Evolutionary conservation across 1,140 invertebrate genomes (phyloP), one percentile per base, ranked within the genome.

Genomic region (Conus ventricosus): DNA sequence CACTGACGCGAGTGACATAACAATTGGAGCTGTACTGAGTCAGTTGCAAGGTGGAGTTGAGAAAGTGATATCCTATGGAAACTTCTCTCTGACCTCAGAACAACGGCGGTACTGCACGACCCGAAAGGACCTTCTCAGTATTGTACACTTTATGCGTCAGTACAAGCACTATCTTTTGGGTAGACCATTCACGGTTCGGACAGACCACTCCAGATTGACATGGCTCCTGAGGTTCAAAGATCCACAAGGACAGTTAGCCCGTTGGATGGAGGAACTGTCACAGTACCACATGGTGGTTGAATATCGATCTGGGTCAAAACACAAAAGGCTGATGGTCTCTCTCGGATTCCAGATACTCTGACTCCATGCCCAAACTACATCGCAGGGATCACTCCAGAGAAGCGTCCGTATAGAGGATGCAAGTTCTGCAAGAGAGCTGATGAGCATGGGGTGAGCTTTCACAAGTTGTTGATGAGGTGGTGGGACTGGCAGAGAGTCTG

Each of bases 171-270:
- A 92, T 71, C 76, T 92, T 25, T 75, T 88, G 20, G 91, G 92
- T 27, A 60, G 81, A 17, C 39, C 51, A 15, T 90, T 92, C 63
- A 20, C 90, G 15, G 51, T 91, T 1, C 63, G 90, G 17, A 92
- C 91, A 5, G 91, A 92, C 87, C 91, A 93, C 82, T 81, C 55
- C 23, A 88, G 89, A 57, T 63, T 91, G 57, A 78, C 63, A 17
- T 92, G 92, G 92, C 75, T 93, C 1, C 17, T 89, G 13, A 57
- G 85, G 17, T 90, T 91, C 75, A 93, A 92, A 88, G 80, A n/a
- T n/a, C n/a, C n/a, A 17, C 84, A 90, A 23, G 91, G 91, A 51
- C 92, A 93, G 83, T 63, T 92, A 54, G 92, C 90, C 20, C 23
- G 89, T 54, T 92, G 91, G 90, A 76, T 92, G 25, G 90, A 92